Conservation (phyloP, 2,888 invertebrate species). For the Euproctis similis region DNA sequence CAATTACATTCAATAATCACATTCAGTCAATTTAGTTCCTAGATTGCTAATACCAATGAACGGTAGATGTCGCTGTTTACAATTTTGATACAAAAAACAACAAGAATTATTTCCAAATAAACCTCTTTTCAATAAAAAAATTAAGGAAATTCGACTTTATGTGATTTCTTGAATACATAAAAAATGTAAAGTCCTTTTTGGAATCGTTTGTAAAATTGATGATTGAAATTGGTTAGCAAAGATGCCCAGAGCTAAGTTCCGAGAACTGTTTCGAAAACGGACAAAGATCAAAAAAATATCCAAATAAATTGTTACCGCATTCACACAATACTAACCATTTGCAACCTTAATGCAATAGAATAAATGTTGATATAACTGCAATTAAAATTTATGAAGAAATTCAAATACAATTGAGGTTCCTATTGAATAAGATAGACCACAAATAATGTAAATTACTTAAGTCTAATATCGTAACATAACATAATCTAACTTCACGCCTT, state of each 20-base stretch:
- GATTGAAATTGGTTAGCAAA: constrained; percentile 24
- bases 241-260: constrained; percentile 18
- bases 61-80: too few relatives aligned
- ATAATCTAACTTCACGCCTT: too few relatives aligned
- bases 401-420: not conserved
- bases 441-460: too few relatives aligned
- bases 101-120: not conserved
- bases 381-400: constrained; percentile 2
- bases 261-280: constrained; percentile 25
- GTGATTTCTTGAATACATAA: not conserved
- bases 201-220: constrained; percentile 19
- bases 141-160: not conserved
- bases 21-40: too few relatives aligned
- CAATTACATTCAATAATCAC: too few relatives aligned
- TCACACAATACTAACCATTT: constrained; percentile 9
- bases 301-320: constrained; percentile 30
- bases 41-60: too few relatives aligned
- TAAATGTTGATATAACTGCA: constrained; percentile 3
- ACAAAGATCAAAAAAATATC: constrained; percentile 33
- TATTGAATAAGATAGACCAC: too few relatives aligned
- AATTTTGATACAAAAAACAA: too few relatives aligned
- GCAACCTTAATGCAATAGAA: constrained; percentile 6
- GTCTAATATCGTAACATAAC: too few relatives aligned
- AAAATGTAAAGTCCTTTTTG: constrained; percentile 3
- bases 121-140: not conserved